Base-by-base conservation (phyloP, 2,888 invertebrate species). In the Helicoverpa assulta region DNA sequence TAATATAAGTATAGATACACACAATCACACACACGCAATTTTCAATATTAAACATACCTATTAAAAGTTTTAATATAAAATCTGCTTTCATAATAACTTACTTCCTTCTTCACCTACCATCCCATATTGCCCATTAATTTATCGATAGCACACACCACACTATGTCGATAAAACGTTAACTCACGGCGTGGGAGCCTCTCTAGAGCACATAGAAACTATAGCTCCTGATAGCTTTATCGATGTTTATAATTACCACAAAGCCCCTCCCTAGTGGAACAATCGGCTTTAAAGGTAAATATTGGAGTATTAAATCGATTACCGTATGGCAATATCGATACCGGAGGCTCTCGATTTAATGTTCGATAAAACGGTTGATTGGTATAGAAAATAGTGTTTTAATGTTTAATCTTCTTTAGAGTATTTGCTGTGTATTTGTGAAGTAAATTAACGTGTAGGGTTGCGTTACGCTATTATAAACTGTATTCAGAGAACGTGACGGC, bases 181-280 rank as follows among this genome's bases (percentile, higher is more conserved):
- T 60, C 54, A 62, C 61, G 55, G 18, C 64, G 72, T 67, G 51
- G 53, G 50, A 43, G 60, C n/a, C 18, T 18, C 16, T 8, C 63
- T 59, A 55, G 52, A 52, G 21, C 61, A 68, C 53, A 73, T 77
- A 73, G 56, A 56, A 68, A 77, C 65, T 54, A 65, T 53, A 58
- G 58, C 55, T 50, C 37, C 8, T 73, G 61, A 68, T 68, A 56
- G 55, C 68, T 77, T 77, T 62, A 61, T 61, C 18, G 62, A 26
- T 47, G 16, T 29, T 47, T 37, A 51, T 68, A 62, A 76, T 77
- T 77, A 73, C 64, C 62, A 62, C 65, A 65, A 37, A 66, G 53
- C 33, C 18, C 58, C 40, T 33, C 62, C 26, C 61, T 37, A 18
- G 43, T 51, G 19, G 12, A 12, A 57, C 12, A 50, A 21, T 29